Conservation (phyloP, 2,888 invertebrate species). For the Sphaerophoria rueppellii region DNA sequence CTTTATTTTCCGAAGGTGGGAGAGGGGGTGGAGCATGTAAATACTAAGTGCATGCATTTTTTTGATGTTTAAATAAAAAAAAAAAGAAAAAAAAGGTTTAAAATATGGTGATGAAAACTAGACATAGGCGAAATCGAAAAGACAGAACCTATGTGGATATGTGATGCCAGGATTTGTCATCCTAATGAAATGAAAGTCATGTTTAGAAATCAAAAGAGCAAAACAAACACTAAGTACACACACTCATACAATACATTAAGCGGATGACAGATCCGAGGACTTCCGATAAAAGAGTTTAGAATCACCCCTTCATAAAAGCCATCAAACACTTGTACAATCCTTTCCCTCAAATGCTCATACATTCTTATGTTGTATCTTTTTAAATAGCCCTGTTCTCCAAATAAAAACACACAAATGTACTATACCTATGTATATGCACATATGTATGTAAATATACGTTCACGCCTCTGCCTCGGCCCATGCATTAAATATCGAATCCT, state of each 20-base stretch:
- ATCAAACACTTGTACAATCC: not conserved
- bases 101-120: slow-evolving; percentile 13
- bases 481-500: slow-evolving; percentile 68
- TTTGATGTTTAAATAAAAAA: no score
- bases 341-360: slow-evolving; percentile 26
- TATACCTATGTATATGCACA: no score
- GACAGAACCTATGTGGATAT: slow-evolving; percentile 14
- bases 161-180: slow-evolving; percentile 7
- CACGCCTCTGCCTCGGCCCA: slow-evolving; percentile 35
- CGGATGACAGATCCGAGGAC: no score
- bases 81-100: not conserved
- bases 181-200: slow-evolving; percentile 12
- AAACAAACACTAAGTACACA: no score
- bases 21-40: slow-evolving; percentile 41
- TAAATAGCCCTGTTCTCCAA: slow-evolving; percentile 4
- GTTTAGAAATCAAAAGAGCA: slow-evolving; percentile 10
- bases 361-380: slow-evolving; percentile 38
- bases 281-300: slow-evolving; percentile 33
- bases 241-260: no score
- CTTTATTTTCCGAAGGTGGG: slow-evolving; percentile 30
- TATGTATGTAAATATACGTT: no score
- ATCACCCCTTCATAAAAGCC: slow-evolving; percentile 8
- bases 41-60: no score
- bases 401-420: slow-evolving; percentile 30
- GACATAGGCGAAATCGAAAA: not conserved